Conservation (phyloP, 2,113 vertebrate species). For the Brachyhypopomus occidentalis region DNA sequence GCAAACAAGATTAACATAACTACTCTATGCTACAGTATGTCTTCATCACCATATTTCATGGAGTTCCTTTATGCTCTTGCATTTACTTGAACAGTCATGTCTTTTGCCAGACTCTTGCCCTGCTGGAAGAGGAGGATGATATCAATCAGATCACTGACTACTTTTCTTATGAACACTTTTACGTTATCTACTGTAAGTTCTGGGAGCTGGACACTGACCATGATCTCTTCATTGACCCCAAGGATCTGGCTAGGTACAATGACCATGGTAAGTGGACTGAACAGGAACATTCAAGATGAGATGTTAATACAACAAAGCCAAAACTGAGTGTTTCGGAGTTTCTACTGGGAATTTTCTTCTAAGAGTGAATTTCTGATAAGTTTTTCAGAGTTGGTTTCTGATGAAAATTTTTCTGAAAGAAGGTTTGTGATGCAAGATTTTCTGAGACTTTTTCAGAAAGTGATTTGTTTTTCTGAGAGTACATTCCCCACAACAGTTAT, state of each 20-base stretch:
- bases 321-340: neutral
- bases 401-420: too few species aligned
- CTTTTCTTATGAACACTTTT: constrained; percentile 99
- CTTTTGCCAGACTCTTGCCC: constrained; percentile 82
- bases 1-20: too few species aligned
- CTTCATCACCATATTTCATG: neutral
- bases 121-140: constrained; percentile 97
- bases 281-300: neutral
- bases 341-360: neutral
- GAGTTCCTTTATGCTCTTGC: neutral
- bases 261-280: constrained; percentile 84
- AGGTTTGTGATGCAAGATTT: too few species aligned
- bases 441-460: too few species aligned
- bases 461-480: too few species aligned
- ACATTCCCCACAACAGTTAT: too few species aligned
- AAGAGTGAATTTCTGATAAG: too few species aligned
- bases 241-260: constrained; percentile 91
- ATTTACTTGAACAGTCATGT: neutral
- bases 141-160: constrained; percentile 99
- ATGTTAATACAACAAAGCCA: neutral
- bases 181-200: constrained; percentile 99
- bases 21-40: neutral
- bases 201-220: constrained; percentile 99
- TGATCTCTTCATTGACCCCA: constrained; percentile 94
- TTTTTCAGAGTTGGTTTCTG: too few species aligned